Evolutionary conservation across 2,888 invertebrate genomes (phyloP).

Genomic region (Bedellia somnulentella): DNA sequence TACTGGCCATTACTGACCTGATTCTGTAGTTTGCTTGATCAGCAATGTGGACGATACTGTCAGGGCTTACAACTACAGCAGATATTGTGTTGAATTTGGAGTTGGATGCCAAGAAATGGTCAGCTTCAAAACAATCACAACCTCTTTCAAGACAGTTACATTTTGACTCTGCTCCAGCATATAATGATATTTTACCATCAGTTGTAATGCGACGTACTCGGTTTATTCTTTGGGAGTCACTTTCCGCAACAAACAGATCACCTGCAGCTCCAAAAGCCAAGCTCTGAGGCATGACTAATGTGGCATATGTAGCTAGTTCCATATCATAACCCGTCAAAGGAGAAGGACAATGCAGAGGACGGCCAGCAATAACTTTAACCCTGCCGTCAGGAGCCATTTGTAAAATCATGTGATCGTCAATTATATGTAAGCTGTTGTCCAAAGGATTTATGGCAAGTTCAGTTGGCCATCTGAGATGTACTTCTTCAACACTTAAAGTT

Average conservation of each 20-base stretch:
- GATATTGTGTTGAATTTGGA: constrained; percentile 94
- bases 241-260: constrained; percentile 91
- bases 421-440: constrained; percentile 92
- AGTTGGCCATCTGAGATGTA: constrained; percentile 94
- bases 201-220: constrained; percentile 88
- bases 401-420: constrained; percentile 94
- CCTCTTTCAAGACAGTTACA: constrained; percentile 91
- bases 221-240: constrained; percentile 93
- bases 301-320: constrained; percentile 88
- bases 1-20: constrained; percentile 85
- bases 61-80: constrained; percentile 89
- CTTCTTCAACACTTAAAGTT: constrained; percentile 88
- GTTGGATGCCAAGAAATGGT: constrained; percentile 87
- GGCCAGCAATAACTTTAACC: constrained; percentile 90
- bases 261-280: constrained; percentile 93
- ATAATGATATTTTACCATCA: constrained; percentile 90
- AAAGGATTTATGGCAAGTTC: constrained; percentile 92
- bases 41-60: constrained; percentile 92
- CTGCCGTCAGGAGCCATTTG: constrained; percentile 89
- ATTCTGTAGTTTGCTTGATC: constrained; percentile 92
- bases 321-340: constrained; percentile 78
- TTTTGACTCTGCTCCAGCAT: constrained; percentile 91
- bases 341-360: constrained; percentile 89
- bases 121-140: constrained; percentile 91
- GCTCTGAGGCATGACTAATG: constrained; percentile 90